Conservation (phyloP, 2,113 vertebrate genomes). For the Ophiodon elongatus region DNA sequence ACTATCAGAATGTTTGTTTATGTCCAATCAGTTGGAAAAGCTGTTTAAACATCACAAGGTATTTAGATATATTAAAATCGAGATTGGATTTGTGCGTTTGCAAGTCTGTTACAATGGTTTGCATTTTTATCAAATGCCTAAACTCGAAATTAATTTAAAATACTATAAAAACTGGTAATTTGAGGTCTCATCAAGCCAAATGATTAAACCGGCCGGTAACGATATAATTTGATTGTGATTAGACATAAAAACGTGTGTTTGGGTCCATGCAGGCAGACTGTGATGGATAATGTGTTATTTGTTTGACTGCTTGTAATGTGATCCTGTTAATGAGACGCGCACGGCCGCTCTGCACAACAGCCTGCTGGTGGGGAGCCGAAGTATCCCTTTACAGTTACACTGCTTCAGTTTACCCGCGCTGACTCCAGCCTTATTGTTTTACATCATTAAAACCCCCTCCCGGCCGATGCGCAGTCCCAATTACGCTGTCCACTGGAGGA, state of each 20-base stretch:
- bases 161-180: neutral
- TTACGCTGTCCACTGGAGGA: constrained; percentile 12
- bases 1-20: neutral
- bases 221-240: neutral
- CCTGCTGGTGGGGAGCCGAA: constrained; percentile 69
- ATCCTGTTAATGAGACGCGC: constrained; percentile 76
- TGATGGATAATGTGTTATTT: constrained; percentile 69
- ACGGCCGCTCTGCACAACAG: constrained; percentile 67
- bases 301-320: constrained; percentile 73
- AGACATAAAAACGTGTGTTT: neutral
- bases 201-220: neutral
- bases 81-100: constrained; percentile 5
- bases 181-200: neutral
- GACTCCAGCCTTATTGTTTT: constrained; percentile 69
- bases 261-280: neutral
- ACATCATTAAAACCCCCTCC: constrained; percentile 60
- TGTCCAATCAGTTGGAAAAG: neutral
- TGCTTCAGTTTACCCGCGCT: constrained; percentile 65
- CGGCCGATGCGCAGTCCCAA: neutral
- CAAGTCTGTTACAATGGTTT: neutral
- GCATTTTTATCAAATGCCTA: neutral
- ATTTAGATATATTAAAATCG: neutral
- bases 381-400: constrained; percentile 75
- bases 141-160: neutral
- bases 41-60: neutral